phyloP scores from a whole-genome alignment of 2,797 vertebrate genomes.

The Benthosema pterotum region DNA sequence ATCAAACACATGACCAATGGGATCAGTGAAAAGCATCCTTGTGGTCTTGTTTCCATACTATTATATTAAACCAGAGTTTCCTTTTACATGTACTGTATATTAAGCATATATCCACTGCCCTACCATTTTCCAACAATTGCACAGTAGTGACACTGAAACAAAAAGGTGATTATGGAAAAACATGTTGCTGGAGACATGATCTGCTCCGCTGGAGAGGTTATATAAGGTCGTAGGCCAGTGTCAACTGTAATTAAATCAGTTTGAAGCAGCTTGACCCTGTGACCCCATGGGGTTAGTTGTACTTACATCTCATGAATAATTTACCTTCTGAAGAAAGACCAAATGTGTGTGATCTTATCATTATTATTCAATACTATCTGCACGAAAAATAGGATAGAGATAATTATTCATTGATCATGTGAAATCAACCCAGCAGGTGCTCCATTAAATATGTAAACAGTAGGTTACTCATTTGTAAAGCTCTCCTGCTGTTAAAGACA shows the following conservation, averaged over 20 bases:
- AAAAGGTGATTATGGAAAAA: conserved; percentile 9
- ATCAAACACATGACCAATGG: no score
- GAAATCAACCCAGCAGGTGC: conserved; percentile 30
- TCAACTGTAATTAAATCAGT: conserved; percentile 62
- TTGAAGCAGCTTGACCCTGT: conserved; percentile 29
- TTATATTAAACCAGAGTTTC: no score
- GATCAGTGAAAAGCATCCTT: no score
- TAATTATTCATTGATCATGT: conserved; percentile 21
- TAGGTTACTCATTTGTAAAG: conserved; percentile 68
- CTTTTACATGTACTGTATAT: neutral
- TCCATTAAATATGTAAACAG: conserved; percentile 49
- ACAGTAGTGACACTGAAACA: neutral
- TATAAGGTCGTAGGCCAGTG: conserved; percentile 48
- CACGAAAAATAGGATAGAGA: conserved; percentile 26
- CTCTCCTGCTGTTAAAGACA: conserved; percentile 59
- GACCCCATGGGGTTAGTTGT: conserved; percentile 13
- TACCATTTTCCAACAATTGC: conserved; percentile 4
- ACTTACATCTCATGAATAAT: conserved; percentile 29
- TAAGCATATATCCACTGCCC: conserved; percentile 6
- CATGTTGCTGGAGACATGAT: conserved; percentile 13
- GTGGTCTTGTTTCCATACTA: no score
- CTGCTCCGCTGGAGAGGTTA: conserved; percentile 24
- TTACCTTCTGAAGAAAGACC: neutral
- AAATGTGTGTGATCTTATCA: conserved; percentile 22
- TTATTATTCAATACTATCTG: conserved; percentile 28